A percentile compares a stretch with the other conserved stretches of the same genome.
phyloP scores from a whole-genome alignment of 2,113 vertebrate species.

The Narcine bancroftii region DNA sequence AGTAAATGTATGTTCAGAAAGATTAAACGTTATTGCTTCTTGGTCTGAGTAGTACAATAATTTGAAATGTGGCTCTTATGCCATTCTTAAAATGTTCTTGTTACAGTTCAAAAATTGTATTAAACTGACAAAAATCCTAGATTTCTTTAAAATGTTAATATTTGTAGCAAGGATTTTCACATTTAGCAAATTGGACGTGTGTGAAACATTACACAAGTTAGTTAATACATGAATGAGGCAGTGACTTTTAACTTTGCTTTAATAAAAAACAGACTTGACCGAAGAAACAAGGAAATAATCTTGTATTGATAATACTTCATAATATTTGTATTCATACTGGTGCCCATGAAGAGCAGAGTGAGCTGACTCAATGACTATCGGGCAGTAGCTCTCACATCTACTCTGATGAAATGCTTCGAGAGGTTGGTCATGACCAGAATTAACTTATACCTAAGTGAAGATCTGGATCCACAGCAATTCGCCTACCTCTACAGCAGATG shows the following conservation, averaged over 20 bases:
- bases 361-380: too few relatives aligned
- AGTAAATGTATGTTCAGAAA: not conserved
- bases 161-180: not conserved
- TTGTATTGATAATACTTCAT: too few relatives aligned
- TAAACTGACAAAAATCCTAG: not conserved
- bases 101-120: not conserved
- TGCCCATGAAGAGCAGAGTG: too few relatives aligned
- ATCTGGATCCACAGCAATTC: too few relatives aligned
- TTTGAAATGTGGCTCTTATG: not conserved
- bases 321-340: too few relatives aligned
- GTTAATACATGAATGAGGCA: not conserved
- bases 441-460: too few relatives aligned
- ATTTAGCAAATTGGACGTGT: not conserved
- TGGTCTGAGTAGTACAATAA: not conserved
- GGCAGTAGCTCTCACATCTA: too few relatives aligned
- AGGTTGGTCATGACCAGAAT: too few relatives aligned
- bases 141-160: not conserved
- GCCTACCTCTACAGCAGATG: too few relatives aligned
- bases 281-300: not conserved
- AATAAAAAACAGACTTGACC: not conserved
- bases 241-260: not conserved
- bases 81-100: not conserved
- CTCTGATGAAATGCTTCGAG: too few relatives aligned
- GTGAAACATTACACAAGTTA: not conserved
- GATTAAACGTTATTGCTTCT: not conserved